Evolutionary conservation across 2,113 vertebrate species (phyloP).

Genomic region (Coregonus clupeaformis): DNA sequence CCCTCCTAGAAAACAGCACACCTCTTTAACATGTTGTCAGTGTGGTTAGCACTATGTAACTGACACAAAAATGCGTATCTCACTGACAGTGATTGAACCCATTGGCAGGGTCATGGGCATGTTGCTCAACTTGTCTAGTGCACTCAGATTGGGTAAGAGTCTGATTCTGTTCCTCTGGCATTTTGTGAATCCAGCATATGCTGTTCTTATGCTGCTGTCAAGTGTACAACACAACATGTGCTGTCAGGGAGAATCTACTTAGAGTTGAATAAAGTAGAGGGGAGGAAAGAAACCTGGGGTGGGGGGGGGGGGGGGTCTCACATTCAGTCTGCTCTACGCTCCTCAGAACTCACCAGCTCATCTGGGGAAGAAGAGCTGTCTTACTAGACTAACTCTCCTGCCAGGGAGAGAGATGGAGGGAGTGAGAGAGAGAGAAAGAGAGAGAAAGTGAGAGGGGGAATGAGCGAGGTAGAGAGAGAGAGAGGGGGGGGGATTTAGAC

Average conservation of each 20-base stretch:
- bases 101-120: slow-evolving; percentile 1
- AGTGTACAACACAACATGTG: slow-evolving; percentile 61
- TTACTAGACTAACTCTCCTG: slow-evolving; percentile 72
- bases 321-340: slow-evolving; percentile 49
- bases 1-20: slow-evolving; percentile 17
- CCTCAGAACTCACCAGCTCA: slow-evolving; percentile 49
- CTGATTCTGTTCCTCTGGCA: slow-evolving; percentile 30
- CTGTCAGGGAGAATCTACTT: slow-evolving; percentile 70
- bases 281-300: background rate
- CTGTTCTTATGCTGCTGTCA: slow-evolving; percentile 66
- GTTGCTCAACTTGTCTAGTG: slow-evolving; percentile 50
- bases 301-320: background rate
- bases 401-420: slow-evolving; percentile 30
- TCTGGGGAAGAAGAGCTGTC: slow-evolving; percentile 64
- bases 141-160: background rate
- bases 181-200: slow-evolving; percentile 64
- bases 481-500: background rate
- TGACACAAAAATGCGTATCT: slow-evolving; percentile 38
- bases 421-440: slow-evolving; percentile 23
- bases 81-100: background rate
- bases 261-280: slow-evolving; percentile 14
- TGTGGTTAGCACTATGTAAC: slow-evolving; percentile 45
- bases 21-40: slow-evolving; percentile 44
- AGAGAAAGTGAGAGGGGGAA: slow-evolving; percentile 19
- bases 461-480: slow-evolving; percentile 25